Evolutionary conservation across 2,888 invertebrate species (phyloP).

Genomic region (Pristionchus japonicus): DNA sequence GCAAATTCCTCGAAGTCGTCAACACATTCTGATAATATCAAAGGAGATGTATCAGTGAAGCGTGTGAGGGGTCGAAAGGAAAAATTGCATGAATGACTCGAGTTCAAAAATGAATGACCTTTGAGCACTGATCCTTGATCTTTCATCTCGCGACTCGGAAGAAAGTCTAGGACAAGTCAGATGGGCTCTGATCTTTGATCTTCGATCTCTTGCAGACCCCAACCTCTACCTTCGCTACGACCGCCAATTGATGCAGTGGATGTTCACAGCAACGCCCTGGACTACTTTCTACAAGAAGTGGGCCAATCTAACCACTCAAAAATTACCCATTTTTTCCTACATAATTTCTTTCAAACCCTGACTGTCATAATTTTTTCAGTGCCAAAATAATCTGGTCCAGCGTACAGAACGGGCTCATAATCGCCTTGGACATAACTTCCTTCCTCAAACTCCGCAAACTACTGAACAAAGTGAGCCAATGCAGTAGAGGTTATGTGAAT

Average conservation of each 20-base stretch:
- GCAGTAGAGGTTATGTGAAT: too few species aligned
- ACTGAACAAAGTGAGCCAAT: not conserved
- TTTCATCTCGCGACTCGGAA: too few species aligned
- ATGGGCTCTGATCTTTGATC: not conserved
- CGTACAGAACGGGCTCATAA: not conserved
- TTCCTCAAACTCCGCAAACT: not conserved
- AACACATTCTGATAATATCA: too few species aligned
- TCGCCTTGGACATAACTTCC: not conserved
- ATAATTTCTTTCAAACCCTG: not conserved
- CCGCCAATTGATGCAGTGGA: not conserved
- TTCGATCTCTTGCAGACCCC: not conserved
- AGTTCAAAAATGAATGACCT: too few species aligned
- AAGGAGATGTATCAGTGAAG: too few species aligned
- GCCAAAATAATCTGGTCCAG: not conserved
- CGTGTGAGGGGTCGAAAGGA: too few species aligned
- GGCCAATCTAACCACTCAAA: not conserved
- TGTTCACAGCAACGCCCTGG: not conserved
- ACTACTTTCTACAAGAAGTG: not conserved
- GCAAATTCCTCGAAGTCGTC: too few species aligned
- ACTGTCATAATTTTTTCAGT: not conserved
- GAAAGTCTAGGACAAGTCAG: too few species aligned
- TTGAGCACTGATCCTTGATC: too few species aligned
- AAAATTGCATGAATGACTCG: too few species aligned
- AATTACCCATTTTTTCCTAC: not conserved
- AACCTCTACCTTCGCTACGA: not conserved